Conservation (phyloP, 53 echinoderm and acorn worm genomes). For the Zoroaster sp. region DNA sequence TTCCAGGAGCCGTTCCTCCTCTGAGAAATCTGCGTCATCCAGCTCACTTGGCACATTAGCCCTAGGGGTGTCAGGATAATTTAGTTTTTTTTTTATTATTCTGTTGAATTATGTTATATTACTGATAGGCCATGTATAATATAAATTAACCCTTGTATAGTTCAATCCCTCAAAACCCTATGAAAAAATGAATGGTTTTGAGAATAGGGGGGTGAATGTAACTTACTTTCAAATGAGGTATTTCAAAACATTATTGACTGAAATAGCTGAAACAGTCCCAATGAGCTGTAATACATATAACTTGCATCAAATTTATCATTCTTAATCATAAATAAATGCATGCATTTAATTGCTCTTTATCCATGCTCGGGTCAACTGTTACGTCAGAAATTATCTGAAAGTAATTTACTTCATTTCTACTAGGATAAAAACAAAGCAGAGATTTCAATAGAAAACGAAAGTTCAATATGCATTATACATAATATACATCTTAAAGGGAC, state of each 20-base stretch:
- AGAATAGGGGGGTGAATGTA: no score
- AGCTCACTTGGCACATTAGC: slow-evolving; percentile 9
- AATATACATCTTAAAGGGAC: background rate
- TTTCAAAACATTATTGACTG: no score
- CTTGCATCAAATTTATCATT: no score
- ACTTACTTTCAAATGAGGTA: no score
- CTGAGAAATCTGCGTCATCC: slow-evolving; percentile 82
- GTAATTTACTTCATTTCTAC: background rate
- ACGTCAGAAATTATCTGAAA: no score
- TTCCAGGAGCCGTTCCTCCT: slow-evolving; percentile 87
- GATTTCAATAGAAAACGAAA: background rate
- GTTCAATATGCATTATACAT: background rate
- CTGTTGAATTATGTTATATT: background rate
- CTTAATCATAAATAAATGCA: no score
- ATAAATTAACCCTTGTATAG: background rate
- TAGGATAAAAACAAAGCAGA: background rate
- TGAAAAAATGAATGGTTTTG: no score
- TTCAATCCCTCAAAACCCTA: no score
- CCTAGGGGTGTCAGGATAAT: background rate
- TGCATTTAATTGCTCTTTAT: no score
- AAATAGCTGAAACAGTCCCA: no score
- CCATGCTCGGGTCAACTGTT: no score
- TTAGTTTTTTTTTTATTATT: background rate
- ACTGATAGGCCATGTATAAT: background rate
- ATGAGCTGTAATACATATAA: no score